Evolutionary conservation across 2,797 vertebrate species (phyloP), one percentile per base, ranked within the genome.

Genomic region (Arctocebus calabarensis): DNA sequence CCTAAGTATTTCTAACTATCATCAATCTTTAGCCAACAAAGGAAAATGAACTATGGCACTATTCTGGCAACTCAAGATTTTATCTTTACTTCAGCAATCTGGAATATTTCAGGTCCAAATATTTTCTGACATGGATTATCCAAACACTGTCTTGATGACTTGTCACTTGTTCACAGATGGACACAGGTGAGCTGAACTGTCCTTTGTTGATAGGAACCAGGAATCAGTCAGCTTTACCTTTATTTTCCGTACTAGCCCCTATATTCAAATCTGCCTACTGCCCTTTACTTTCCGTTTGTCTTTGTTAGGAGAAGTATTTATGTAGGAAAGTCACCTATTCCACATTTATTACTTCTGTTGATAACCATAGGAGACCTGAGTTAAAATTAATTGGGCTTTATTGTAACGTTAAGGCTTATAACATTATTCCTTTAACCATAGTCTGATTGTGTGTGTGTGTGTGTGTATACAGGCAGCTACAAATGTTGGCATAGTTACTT

Each of bases 71-170:
- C 59, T 92, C 64, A 79, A 37, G 6, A 64, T 75, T 90, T 89
- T 20, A 73, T 77, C 48, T 77, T 88, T 70, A 40, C 32, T 37
- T 87, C 73, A 62, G 4, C 66, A 59, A 52, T 74, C 59, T 84
- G 59, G 59, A 45, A 29, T 79, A 68, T 84, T 91, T 78, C 55
- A 85, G 66, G 23, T 81, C 25, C 19, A 27, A 19, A 22, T 68
- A 20, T 91, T 94, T 94, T 94, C 55, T 95, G 34, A 93, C 52
- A 43, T 57, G 48, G 86, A 17, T 90, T 96, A 73, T 82, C 71
- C 48, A 84, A 57, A 84, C 62, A 62, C 82, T 57, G 11, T 37
- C 48, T 77, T 43, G 27, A 25, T 62, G 37, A 71, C 22, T 52
- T n/a, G 7, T 22, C n/a, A 40, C 5, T 66, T 86, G 48, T 88